phyloP scores from a whole-genome alignment of 1,140 invertebrate species.

The Pseudomyrmex cubaensis region DNA sequence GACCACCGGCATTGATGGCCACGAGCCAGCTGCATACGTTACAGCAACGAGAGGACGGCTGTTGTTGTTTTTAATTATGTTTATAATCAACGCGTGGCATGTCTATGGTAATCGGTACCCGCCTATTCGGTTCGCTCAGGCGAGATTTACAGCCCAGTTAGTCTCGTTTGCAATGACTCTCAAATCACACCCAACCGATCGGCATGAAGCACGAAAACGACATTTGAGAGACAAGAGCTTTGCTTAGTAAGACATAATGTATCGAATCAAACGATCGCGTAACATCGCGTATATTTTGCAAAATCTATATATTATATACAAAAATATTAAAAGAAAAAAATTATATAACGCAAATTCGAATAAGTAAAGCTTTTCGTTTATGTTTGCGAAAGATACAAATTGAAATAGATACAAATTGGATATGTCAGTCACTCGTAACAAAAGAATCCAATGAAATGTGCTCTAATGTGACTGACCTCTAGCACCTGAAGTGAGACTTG shows the following conservation, averaged over 20 bases:
- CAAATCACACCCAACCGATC: conserved; percentile 62
- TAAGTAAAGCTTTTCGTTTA: conserved; percentile 12
- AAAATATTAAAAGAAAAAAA: no score
- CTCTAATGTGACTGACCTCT: conserved; percentile 27
- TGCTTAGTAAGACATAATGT: not conserved
- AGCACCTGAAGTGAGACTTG: conserved; percentile 66
- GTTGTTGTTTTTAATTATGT: conserved; percentile 85
- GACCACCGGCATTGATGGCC: conserved; percentile 84
- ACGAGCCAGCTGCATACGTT: conserved; percentile 80
- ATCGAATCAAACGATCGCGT: not conserved
- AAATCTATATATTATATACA: not conserved
- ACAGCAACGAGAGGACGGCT: conserved; percentile 76
- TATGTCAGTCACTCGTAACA: conserved; percentile 64
- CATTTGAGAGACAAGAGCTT: not conserved
- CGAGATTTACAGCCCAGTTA: conserved; percentile 79
- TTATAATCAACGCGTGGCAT: conserved; percentile 85
- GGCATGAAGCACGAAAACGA: not conserved
- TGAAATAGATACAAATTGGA: conserved; percentile 63
- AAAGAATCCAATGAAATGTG: conserved; percentile 61
- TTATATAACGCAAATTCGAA: no score
- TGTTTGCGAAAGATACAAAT: not conserved
- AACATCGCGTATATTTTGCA: not conserved
- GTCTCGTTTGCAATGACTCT: conserved; percentile 73
- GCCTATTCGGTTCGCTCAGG: conserved; percentile 74
- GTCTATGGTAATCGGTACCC: conserved; percentile 84